Conservation (phyloP, 1,140 invertebrate genomes). For the Procambarus virginalis region DNA sequence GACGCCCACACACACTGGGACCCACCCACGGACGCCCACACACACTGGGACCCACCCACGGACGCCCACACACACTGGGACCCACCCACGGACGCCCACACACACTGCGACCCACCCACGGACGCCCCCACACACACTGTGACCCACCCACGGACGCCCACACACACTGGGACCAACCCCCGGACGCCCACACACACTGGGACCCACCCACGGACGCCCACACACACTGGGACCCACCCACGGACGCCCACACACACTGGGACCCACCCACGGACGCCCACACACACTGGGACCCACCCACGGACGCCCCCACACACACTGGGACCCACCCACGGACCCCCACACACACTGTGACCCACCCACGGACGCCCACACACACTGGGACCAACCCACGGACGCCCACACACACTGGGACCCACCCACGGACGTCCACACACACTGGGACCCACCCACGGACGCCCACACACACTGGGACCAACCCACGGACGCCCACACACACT, state of each 20-base stretch:
- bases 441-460: too few species aligned
- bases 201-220: neutral
- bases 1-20: neutral
- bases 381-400: too few species aligned
- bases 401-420: too few species aligned
- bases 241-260: neutral
- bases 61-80: neutral
- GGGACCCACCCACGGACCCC: neutral
- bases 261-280: neutral
- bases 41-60: neutral
- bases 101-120: neutral
- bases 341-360: neutral
- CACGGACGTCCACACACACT: too few species aligned
- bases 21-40: neutral
- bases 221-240: neutral
- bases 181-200: neutral
- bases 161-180: neutral
- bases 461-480: too few species aligned
- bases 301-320: constrained; percentile 2
- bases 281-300: too few species aligned
- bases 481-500: too few species aligned
- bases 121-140: neutral
- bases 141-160: neutral
- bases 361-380: neutral
- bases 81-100: neutral